Percentiles rank a stretch among this genome's conserved stretches.
These are phyloP conservation scores for Istiophorus platypterus DNA, from an alignment of 2,113 vertebrate genomes.

Conservation along the genomic window DNA sequence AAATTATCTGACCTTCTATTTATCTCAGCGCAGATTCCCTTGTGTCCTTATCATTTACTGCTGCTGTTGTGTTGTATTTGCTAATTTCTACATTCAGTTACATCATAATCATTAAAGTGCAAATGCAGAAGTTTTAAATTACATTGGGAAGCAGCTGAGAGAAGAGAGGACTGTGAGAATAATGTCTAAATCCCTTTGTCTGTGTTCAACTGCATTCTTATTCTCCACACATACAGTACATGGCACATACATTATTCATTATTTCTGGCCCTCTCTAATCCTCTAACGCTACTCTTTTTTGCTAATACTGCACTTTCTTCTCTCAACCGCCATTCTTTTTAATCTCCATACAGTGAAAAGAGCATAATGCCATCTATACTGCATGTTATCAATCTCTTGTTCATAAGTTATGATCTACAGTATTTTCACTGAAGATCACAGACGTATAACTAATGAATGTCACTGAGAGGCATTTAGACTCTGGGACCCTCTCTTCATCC, in stretches of 20 bases:
- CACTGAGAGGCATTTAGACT: constrained; percentile 17
- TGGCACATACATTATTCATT: constrained; percentile 42
- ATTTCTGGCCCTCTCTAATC: constrained; percentile 21
- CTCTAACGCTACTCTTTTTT: neutral
- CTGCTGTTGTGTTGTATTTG: neutral
- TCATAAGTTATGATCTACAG: constrained; percentile 10
- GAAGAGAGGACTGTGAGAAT: neutral
- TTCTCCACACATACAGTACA: constrained; percentile 17
- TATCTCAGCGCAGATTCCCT: neutral
- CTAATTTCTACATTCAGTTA: neutral
- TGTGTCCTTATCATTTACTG: neutral
- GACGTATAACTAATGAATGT: neutral
- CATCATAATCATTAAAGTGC: neutral
- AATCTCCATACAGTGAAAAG: constrained; percentile 15
- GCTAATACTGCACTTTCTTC: constrained; percentile 12
- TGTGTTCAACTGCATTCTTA: neutral
- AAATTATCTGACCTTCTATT: neutral
- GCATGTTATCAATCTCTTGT: constrained; percentile 2
- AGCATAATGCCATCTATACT: neutral
- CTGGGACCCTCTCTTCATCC: neutral
- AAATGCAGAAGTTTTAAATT: neutral
- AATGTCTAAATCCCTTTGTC: neutral
- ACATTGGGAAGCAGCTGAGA: neutral
- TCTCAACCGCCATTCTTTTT: neutral
- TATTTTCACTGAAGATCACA: constrained; percentile 14